A percentile compares a stretch with the other conserved stretches of the same genome.
phyloP scores from a whole-genome alignment of 2,888 invertebrate genomes.

The Drosophila atripex region DNA sequence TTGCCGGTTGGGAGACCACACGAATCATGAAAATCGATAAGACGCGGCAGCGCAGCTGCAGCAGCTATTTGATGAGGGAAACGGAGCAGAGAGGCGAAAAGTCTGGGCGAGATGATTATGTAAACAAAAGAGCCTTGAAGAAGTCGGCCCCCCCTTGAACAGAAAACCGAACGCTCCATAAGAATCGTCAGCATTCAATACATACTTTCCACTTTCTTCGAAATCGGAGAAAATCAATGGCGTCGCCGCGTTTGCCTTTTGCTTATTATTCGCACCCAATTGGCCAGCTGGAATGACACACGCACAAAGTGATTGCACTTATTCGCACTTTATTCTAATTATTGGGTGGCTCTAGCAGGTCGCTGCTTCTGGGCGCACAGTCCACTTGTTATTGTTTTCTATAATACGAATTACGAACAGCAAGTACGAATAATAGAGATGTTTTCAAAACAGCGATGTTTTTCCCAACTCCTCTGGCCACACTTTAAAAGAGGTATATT shows the following conservation, averaged over 20 bases:
- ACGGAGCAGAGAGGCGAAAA: constrained; percentile 12
- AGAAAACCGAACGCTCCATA: neutral
- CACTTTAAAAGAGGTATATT: no score
- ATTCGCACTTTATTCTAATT: neutral
- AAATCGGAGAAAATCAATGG: constrained; percentile 12
- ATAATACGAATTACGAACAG: neutral
- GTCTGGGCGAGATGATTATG: constrained; percentile 28
- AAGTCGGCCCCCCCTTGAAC: neutral
- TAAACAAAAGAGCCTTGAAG: constrained; percentile 32
- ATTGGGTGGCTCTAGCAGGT: constrained; percentile 1
- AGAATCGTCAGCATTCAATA: constrained; percentile 3
- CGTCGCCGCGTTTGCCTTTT: neutral
- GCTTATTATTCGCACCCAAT: neutral
- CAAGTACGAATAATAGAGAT: constrained; percentile 1
- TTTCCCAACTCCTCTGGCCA: no score
- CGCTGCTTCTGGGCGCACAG: neutral
- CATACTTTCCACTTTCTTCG: constrained; percentile 35
- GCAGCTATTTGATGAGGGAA: constrained; percentile 28
- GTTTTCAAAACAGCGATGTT: neutral
- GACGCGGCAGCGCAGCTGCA: constrained; percentile 10
- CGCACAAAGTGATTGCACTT: constrained; percentile 13
- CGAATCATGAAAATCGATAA: constrained; percentile 30
- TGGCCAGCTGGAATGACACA: constrained; percentile 17
- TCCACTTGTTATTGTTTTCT: neutral
- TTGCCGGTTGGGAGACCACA: constrained; percentile 36